phyloP scores from a whole-genome alignment of 2,113 vertebrate species.

The Myiopsitta monachus region DNA sequence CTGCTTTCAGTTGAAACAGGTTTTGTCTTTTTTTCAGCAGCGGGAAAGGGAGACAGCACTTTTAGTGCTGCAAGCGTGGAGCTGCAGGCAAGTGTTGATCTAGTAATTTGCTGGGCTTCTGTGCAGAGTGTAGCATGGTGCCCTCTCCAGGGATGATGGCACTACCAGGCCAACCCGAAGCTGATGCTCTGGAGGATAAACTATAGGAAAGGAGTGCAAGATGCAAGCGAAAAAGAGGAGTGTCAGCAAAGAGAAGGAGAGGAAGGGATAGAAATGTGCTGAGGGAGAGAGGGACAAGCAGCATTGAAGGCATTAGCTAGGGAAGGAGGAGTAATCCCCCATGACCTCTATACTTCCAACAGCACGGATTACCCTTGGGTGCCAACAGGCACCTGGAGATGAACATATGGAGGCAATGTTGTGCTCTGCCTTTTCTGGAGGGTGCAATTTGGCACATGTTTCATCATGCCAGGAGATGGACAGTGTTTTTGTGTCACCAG shows the following conservation, averaged over 20 bases:
- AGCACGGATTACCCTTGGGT: accelerated
- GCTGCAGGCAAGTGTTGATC: not conserved
- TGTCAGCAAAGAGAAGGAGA: not conserved
- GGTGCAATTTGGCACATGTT: not conserved
- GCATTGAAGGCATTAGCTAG: not conserved
- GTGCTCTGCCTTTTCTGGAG: not conserved
- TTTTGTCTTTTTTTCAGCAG: not conserved
- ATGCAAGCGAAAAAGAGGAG: not conserved
- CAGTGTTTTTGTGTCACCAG: not conserved
- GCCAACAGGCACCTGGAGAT: not conserved
- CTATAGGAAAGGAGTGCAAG: not conserved
- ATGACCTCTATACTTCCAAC: not conserved
- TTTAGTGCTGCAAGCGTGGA: not conserved
- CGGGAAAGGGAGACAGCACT: not conserved
- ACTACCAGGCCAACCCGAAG: not conserved
- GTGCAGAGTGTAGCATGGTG: not conserved
- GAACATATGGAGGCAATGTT: accelerated
- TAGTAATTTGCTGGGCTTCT: not conserved
- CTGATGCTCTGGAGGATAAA: not conserved
- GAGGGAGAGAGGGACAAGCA: not conserved
- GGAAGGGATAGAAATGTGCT: not conserved
- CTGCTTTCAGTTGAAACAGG: not conserved
- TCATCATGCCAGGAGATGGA: not conserved
- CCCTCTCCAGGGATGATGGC: not conserved
- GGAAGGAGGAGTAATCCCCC: not conserved